These are phyloP conservation scores for Hippoglossus hippoglossus DNA, from an alignment of 2,797 vertebrate species.

Conservation along the genomic window DNA sequence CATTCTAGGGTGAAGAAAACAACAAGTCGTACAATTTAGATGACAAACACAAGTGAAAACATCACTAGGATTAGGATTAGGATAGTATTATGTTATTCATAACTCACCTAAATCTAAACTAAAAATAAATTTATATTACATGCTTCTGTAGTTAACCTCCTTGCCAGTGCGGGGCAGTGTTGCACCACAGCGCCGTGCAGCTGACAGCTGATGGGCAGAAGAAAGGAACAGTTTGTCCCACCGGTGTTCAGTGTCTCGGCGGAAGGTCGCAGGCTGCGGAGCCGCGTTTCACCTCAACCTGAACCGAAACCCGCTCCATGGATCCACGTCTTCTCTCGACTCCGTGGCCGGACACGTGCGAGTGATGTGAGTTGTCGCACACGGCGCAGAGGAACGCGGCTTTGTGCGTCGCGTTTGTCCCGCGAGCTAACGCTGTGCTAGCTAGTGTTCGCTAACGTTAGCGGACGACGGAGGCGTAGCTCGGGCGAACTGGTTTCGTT, in stretches of 20 bases:
- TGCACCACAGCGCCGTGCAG: not conserved
- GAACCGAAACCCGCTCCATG: not conserved
- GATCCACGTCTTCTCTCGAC: not conserved
- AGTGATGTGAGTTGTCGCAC: conserved; percentile 42
- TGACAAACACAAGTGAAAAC: too few species aligned
- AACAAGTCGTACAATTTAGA: too few species aligned
- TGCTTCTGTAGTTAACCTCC: conserved; percentile 31
- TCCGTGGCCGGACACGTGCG: not conserved
- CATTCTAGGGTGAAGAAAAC: too few species aligned
- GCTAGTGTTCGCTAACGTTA: conserved; percentile 50
- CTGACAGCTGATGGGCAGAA: conserved; percentile 1
- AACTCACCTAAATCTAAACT: too few species aligned
- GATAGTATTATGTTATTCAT: too few species aligned
- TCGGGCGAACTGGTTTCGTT: not conserved
- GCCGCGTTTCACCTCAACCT: conserved; percentile 2
- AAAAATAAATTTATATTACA: rapidly evolving
- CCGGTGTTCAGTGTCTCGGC: conserved; percentile 68
- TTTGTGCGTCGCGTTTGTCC: conserved; percentile 48
- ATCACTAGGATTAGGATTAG: too few species aligned
- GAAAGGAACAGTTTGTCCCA: conserved; percentile 67
- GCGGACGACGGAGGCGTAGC: conserved; percentile 12
- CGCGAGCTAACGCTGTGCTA: conserved; percentile 64
- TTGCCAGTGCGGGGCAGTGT: conserved; percentile 38
- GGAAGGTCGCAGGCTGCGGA: conserved; percentile 74
- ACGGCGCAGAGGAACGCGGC: conserved; percentile 23